Evolutionary conservation across 2,888 invertebrate genomes (phyloP).

Genomic region (Hymenopus coronatus): DNA sequence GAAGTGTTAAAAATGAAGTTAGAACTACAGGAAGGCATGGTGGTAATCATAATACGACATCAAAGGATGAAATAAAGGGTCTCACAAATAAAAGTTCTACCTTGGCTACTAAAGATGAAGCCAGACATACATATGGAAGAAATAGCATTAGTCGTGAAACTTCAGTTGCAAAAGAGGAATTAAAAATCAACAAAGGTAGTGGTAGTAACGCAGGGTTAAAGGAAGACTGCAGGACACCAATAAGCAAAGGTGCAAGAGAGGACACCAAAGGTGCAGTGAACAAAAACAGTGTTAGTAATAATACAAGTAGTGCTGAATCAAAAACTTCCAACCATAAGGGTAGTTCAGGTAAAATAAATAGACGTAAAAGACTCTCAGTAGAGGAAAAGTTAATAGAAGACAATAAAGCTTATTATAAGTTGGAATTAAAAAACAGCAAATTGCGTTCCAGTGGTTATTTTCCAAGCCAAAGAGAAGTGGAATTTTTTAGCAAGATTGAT

Average conservation of each 20-base stretch:
- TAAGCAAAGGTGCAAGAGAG: not conserved
- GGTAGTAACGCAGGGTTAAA: not conserved
- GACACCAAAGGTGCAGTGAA: not conserved
- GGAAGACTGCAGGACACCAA: not conserved
- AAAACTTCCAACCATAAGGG: not conserved
- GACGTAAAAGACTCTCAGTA: slow-evolving; percentile 46
- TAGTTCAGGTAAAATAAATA: not conserved
- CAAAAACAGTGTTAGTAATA: not conserved
- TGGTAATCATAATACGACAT: not conserved
- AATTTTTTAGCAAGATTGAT: slow-evolving; percentile 26
- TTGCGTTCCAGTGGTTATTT: slow-evolving; percentile 55
- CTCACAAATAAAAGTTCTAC: not conserved
- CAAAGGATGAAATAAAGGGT: not conserved
- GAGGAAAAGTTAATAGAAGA: slow-evolving; percentile 56
- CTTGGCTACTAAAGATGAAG: not conserved
- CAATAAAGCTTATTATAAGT: slow-evolving; percentile 64
- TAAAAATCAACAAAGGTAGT: not conserved
- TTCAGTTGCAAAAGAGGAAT: not conserved
- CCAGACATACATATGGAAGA: not conserved
- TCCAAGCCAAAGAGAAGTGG: slow-evolving; percentile 6
- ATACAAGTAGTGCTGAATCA: not conserved
- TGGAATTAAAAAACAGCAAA: slow-evolving; percentile 68
- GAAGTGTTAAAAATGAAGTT: not conserved
- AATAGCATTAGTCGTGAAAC: not conserved
- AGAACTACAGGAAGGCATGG: not conserved